phyloP scores from a whole-genome alignment of 2,113 vertebrate species.

The Tringa solitaria region DNA sequence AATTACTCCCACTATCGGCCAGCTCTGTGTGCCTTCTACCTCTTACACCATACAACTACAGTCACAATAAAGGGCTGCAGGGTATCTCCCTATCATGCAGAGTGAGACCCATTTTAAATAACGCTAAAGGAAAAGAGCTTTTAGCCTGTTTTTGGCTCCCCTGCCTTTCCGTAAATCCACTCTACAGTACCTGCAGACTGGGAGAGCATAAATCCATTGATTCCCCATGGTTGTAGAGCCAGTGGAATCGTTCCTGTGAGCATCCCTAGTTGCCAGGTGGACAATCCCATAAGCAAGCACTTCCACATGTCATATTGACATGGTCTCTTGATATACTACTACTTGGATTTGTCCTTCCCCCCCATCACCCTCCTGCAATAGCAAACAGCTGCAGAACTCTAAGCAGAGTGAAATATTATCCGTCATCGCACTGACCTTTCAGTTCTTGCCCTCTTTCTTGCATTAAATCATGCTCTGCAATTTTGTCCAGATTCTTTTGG shows the following conservation, averaged over 20 bases:
- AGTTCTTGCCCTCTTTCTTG: neutral
- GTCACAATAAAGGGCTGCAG: neutral
- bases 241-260: accelerated
- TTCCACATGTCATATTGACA: neutral
- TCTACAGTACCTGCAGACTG: neutral
- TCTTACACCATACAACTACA: neutral
- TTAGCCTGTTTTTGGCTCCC: neutral
- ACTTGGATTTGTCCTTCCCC: neutral
- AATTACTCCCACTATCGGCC: neutral
- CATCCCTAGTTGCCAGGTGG: neutral
- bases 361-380: neutral
- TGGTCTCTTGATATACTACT: neutral
- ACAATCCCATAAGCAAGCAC: neutral
- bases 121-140: neutral
- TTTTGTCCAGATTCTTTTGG: neutral
- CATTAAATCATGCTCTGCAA: neutral
- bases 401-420: slow-evolving; percentile 6
- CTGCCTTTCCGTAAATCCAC: neutral
- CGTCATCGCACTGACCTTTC: neutral
- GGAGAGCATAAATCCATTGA: neutral
- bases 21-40: neutral
- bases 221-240: neutral
- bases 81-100: accelerated
- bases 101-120: neutral
- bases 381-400: slow-evolving; percentile 31